These are phyloP conservation scores for Panzeria rudis DNA, from an alignment of 2,888 invertebrate species.

Conservation along the genomic window DNA sequence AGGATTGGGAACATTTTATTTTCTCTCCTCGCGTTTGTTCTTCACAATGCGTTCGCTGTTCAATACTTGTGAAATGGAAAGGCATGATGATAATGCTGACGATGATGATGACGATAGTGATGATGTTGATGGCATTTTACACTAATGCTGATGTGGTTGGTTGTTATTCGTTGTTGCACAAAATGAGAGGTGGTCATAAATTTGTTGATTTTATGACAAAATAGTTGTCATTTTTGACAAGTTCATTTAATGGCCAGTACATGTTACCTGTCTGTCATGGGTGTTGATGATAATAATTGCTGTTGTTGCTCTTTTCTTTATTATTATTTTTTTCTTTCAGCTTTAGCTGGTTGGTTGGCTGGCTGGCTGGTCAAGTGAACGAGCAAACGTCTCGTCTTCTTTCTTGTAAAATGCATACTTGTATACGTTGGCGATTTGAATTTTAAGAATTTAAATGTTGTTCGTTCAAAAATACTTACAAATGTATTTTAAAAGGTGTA, in stretches of 20 bases:
- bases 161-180: conserved; percentile 36
- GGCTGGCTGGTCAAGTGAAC: conserved; percentile 26
- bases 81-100: conserved; percentile 10
- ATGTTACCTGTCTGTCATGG: conserved; percentile 73
- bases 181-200: conserved; percentile 75
- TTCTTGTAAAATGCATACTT: conserved; percentile 44
- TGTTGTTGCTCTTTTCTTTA: conserved; percentile 36
- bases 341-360: conserved; percentile 33
- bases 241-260: conserved; percentile 78
- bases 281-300: conserved; percentile 70
- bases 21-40: background rate
- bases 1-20: conserved; percentile 22
- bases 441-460: conserved; percentile 50
- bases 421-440: conserved; percentile 25
- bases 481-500: conserved; percentile 33
- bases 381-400: conserved; percentile 42
- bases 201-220: conserved; percentile 79
- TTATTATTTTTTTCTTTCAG: background rate
- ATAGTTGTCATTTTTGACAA: conserved; percentile 81
- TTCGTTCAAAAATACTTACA: conserved; percentile 27
- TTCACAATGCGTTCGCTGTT: background rate
- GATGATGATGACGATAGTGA: background rate
- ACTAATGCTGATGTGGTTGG: conserved; percentile 46
- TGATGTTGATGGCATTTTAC: conserved; percentile 47
- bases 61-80: conserved; percentile 17